These are phyloP conservation scores for Papilio machaon DNA, from an alignment of 1,140 invertebrate species.

Conservation along the genomic window DNA sequence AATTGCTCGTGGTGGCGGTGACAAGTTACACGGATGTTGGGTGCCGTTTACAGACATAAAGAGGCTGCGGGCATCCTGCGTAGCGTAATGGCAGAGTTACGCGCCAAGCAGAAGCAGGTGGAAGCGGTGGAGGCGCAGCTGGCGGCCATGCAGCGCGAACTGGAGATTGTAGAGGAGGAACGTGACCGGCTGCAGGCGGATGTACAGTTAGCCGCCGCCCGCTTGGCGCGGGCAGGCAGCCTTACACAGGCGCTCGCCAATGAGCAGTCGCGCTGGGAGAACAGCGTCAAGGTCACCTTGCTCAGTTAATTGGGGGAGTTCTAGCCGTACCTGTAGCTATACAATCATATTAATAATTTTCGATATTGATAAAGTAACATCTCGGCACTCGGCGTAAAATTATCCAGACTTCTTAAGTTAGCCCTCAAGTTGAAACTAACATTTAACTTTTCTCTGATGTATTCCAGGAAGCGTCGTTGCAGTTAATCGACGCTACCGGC, in stretches of 20 bases:
- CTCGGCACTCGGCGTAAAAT: background rate
- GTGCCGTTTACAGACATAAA: slow-evolving; percentile 83
- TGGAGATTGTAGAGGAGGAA: slow-evolving; percentile 83
- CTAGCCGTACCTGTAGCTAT: no score
- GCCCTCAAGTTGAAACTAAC: background rate
- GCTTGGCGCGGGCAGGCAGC: slow-evolving; percentile 90
- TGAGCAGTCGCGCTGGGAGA: slow-evolving; percentile 92
- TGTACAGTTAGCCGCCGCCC: slow-evolving; percentile 89
- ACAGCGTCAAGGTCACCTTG: slow-evolving; percentile 84
- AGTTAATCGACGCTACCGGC: slow-evolving; percentile 87
- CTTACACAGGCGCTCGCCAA: slow-evolving; percentile 92
- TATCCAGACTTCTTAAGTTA: background rate
- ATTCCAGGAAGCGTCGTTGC: slow-evolving; percentile 71
- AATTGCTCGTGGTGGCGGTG: background rate
- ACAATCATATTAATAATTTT: no score
- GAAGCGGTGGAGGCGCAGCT: slow-evolving; percentile 86
- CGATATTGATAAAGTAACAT: no score
- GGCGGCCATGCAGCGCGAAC: slow-evolving; percentile 77
- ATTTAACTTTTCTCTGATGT: background rate
- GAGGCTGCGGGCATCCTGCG: slow-evolving; percentile 88
- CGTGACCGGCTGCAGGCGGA: slow-evolving; percentile 87
- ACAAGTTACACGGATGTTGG: background rate
- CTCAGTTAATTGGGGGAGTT: no score
- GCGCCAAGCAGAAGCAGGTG: slow-evolving; percentile 91
- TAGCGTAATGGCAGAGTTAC: slow-evolving; percentile 88